Percentiles rank a stretch among this genome's conserved stretches.
These are phyloP conservation scores for Diplazon laetatorius DNA, from an alignment of 2,888 invertebrate genomes.

Conservation along the genomic window DNA sequence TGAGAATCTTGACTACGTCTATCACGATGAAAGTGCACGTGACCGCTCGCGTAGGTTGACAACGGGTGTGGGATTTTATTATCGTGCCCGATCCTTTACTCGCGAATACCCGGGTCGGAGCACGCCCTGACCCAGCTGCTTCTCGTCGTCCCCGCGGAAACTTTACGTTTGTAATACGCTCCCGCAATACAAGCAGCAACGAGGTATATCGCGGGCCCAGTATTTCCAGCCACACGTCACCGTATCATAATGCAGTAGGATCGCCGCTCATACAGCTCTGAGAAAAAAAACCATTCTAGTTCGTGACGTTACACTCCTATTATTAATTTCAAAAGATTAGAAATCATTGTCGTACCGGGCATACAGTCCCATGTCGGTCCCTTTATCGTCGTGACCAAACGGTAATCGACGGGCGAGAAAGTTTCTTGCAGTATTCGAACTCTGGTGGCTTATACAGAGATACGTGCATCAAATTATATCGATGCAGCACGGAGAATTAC, in stretches of 20 bases:
- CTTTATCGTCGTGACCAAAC: constrained; percentile 57
- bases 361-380: constrained; percentile 41
- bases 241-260: constrained; percentile 75
- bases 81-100: constrained; percentile 30
- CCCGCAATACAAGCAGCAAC: constrained; percentile 64
- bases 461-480: constrained; percentile 42
- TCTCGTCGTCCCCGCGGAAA: constrained; percentile 58
- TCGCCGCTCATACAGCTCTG: constrained; percentile 35
- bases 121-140: constrained; percentile 45
- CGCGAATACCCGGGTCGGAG: constrained; percentile 13
- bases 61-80: constrained; percentile 18
- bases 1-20: no score
- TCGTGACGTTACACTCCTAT: constrained; percentile 60
- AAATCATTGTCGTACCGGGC: constrained; percentile 54
- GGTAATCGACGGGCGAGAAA: constrained; percentile 61
- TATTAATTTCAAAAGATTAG: constrained; percentile 63
- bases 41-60: constrained; percentile 9
- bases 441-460: constrained; percentile 17
- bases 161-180: constrained; percentile 74
- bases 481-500: constrained; percentile 14
- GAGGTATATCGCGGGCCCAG: constrained; percentile 66
- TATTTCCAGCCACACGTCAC: constrained; percentile 74
- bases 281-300: constrained; percentile 48
- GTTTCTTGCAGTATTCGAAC: constrained; percentile 46
- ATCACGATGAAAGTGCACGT: neutral